A percentile compares a stretch with the other conserved stretches of the same genome.
Conservation (phyloP, 2,888 invertebrate species). For the Pammene fasciana region DNA sequence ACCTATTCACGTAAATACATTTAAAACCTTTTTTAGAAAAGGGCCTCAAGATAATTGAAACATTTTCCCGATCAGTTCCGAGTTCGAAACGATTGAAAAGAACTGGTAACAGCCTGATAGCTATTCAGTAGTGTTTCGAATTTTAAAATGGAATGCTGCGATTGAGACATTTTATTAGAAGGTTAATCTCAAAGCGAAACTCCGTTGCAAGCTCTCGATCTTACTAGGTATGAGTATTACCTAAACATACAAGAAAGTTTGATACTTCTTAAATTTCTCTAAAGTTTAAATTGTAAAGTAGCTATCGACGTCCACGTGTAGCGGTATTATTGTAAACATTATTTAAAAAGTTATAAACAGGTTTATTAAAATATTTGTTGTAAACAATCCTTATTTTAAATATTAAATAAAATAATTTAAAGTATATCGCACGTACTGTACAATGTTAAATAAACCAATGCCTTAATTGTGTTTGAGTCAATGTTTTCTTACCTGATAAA, state of each 20-base stretch:
- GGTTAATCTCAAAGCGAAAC: slow-evolving; percentile 15
- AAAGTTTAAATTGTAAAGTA: too few species aligned
- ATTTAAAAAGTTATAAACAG: too few species aligned
- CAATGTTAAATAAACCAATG: background rate
- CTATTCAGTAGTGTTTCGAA: slow-evolving; percentile 20
- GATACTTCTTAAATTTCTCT: too few species aligned
- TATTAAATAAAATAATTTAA: too few species aligned
- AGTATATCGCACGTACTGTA: background rate
- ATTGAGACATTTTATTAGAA: slow-evolving; percentile 8
- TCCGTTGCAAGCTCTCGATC: background rate
- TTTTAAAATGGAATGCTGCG: slow-evolving; percentile 18
- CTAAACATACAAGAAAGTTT: too few species aligned
- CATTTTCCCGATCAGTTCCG: slow-evolving; percentile 35
- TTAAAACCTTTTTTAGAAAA: slow-evolving; percentile 23
- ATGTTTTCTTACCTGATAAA: background rate
- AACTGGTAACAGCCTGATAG: slow-evolving; percentile 25
- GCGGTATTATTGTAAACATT: too few species aligned
- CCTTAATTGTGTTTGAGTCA: background rate
- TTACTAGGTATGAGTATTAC: background rate
- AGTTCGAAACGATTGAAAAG: slow-evolving; percentile 24
- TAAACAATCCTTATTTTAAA: too few species aligned
- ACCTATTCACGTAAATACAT: slow-evolving; percentile 38
- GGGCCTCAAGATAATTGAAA: slow-evolving; percentile 35
- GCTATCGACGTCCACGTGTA: too few species aligned
- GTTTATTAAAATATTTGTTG: too few species aligned